Conservation (phyloP, 2,113 vertebrate species). For the Burhinus bistriatus region DNA sequence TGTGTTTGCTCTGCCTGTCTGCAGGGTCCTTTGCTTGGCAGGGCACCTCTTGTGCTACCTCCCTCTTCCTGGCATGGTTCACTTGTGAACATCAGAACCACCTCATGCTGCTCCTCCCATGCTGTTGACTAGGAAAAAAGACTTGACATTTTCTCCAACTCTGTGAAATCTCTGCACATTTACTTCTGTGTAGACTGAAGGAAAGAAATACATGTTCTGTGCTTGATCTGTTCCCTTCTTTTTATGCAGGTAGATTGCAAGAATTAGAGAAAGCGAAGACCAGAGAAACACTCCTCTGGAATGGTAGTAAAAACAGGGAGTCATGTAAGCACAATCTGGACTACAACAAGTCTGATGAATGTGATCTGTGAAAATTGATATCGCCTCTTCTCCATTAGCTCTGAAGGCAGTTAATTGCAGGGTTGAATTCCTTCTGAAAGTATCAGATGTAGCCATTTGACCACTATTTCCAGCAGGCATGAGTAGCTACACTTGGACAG, state of each 20-base stretch:
- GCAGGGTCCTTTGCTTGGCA: neutral
- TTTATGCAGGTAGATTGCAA: neutral
- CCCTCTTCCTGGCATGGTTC: neutral
- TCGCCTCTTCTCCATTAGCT: neutral
- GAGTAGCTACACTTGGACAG: neutral
- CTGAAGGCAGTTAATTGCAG: neutral
- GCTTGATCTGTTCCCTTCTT: neutral
- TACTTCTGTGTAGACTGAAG: neutral
- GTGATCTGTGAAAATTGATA: neutral
- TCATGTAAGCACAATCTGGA: neutral
- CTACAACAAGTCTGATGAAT: neutral
- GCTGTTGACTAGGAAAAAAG: neutral
- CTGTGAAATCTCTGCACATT: neutral
- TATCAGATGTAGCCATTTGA: neutral
- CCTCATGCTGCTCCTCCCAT: neutral
- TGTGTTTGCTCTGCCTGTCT: neutral
- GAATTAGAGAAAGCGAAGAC: neutral
- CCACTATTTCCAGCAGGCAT: neutral
- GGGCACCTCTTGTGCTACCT: neutral
- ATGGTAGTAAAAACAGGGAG: neutral
- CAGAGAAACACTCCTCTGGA: neutral
- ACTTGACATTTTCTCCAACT: neutral
- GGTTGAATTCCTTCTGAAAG: neutral
- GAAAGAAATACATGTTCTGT: neutral
- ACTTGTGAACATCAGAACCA: neutral